These are phyloP conservation scores for Ischnus inquisitorius DNA, from an alignment of 2,888 invertebrate genomes.

Conservation along the genomic window DNA sequence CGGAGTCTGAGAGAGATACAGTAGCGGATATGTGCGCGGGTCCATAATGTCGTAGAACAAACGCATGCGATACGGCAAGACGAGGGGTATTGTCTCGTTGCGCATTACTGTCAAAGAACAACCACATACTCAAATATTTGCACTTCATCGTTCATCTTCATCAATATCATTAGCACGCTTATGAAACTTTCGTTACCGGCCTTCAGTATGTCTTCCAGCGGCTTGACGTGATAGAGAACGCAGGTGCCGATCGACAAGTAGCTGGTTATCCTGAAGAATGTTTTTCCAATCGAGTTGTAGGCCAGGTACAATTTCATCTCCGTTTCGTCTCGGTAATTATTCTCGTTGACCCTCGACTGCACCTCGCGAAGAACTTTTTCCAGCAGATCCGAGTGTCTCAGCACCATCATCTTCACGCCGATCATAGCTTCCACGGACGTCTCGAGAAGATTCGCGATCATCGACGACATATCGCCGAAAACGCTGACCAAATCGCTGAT, in stretches of 20 bases:
- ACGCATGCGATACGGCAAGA: slow-evolving; percentile 63
- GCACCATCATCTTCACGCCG: background rate
- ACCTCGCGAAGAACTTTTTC: background rate
- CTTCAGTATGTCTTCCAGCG: background rate
- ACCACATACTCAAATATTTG: background rate
- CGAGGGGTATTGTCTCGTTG: slow-evolving; percentile 60
- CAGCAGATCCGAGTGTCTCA: background rate
- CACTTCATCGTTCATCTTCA: no score
- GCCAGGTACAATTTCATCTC: background rate
- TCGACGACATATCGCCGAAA: background rate
- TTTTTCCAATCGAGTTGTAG: background rate
- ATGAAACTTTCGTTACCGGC: background rate
- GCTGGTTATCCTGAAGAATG: background rate
- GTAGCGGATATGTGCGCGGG: slow-evolving; percentile 57
- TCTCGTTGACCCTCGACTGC: background rate
- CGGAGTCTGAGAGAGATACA: slow-evolving; percentile 63
- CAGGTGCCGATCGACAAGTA: background rate
- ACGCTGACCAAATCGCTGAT: background rate
- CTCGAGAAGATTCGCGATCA: background rate
- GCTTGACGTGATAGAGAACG: background rate
- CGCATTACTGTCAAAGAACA: slow-evolving; percentile 30
- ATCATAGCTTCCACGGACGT: background rate
- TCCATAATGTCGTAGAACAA: slow-evolving; percentile 61
- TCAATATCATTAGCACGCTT: background rate
- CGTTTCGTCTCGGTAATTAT: background rate